Evolutionary conservation across 2,888 invertebrate species (phyloP).

Genomic region (Masnerella sp.): DNA sequence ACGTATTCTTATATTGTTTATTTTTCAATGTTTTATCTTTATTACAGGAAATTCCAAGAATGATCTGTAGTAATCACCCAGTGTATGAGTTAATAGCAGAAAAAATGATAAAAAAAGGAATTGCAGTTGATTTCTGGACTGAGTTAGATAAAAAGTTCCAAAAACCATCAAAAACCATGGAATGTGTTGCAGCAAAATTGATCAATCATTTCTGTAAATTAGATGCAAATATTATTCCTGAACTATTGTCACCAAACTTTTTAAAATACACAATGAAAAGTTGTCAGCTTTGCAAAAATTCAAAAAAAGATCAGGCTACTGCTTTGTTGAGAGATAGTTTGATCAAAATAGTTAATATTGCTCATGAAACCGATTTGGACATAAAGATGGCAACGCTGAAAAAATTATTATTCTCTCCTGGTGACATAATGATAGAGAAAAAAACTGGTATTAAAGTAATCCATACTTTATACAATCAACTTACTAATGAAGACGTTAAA

Average conservation of each 20-base stretch:
- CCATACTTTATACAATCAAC: slow-evolving; percentile 82
- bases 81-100: slow-evolving; percentile 82
- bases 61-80: slow-evolving; percentile 82
- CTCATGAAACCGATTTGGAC: slow-evolving; percentile 78
- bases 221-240: slow-evolving; percentile 79
- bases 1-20: slow-evolving; percentile 32
- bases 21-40: too few species aligned
- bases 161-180: slow-evolving; percentile 81
- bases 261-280: slow-evolving; percentile 82
- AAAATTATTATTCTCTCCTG: slow-evolving; percentile 83
- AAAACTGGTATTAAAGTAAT: slow-evolving; percentile 83
- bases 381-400: slow-evolving; percentile 80
- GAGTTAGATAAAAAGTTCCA: slow-evolving; percentile 78
- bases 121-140: slow-evolving; percentile 80
- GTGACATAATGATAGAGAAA: slow-evolving; percentile 86
- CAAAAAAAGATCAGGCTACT: slow-evolving; percentile 81
- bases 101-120: slow-evolving; percentile 79
- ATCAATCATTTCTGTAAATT: slow-evolving; percentile 80
- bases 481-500: slow-evolving; percentile 82
- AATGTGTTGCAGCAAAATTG: slow-evolving; percentile 81
- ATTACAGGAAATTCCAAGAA: slow-evolving; percentile 81
- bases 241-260: slow-evolving; percentile 82
- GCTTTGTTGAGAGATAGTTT: slow-evolving; percentile 80
- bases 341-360: slow-evolving; percentile 78
- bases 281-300: slow-evolving; percentile 81